Evolutionary conservation across 2,888 invertebrate species (phyloP).

Genomic region (Odontocerum albicorne): DNA sequence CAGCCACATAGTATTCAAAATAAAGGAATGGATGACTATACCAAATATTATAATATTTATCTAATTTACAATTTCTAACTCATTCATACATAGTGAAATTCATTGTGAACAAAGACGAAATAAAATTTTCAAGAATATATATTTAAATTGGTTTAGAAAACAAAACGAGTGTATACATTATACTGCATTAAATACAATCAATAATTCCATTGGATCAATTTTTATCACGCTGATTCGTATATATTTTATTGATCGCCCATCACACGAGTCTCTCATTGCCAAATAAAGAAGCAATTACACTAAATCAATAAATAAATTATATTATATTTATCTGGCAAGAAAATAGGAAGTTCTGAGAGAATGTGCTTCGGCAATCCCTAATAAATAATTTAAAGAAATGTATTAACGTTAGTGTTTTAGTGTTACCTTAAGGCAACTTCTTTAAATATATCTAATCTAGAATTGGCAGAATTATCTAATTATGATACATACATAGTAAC

Average conservation of each 20-base stretch:
- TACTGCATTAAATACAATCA: conserved; percentile 26
- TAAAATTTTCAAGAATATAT: no score
- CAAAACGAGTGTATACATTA: conserved; percentile 24
- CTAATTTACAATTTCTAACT: conserved; percentile 2
- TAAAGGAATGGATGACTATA: conserved; percentile 13
- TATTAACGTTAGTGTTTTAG: conserved; percentile 27
- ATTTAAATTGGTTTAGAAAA: no score
- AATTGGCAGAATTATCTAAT: conserved; percentile 28
- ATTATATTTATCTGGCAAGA: conserved; percentile 36
- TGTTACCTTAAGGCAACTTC: conserved; percentile 29
- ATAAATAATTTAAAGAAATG: conserved; percentile 26
- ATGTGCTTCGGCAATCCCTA: conserved; percentile 28
- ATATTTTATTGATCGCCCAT: conserved; percentile 34
- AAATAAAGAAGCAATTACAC: conserved; percentile 33
- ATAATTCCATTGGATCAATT: conserved; percentile 19
- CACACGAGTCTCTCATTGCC: conserved; percentile 31
- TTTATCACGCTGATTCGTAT: conserved; percentile 35
- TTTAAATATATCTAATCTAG: conserved; percentile 14
- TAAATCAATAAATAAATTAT: conserved; percentile 33
- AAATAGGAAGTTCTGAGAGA: conserved; percentile 30
- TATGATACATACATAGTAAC: conserved; percentile 23
- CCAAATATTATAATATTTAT: not conserved
- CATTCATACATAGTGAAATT: no score
- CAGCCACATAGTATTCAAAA: conserved; percentile 1
- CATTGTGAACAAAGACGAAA: no score